These are phyloP conservation scores for Diuraphis noxia DNA, from an alignment of 1,140 invertebrate genomes.

Conservation along the genomic window DNA sequence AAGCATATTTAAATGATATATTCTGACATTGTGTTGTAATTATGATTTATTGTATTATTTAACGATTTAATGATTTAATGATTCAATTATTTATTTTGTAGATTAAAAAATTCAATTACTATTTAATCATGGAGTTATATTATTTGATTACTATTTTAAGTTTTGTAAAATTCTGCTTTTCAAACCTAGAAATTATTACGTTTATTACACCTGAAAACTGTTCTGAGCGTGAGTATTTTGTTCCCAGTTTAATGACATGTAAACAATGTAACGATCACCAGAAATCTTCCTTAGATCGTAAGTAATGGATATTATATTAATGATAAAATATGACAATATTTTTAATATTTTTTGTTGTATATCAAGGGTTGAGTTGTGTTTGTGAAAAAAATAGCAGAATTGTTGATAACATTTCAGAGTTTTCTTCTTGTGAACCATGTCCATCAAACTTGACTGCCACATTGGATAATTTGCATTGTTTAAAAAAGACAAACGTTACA, in stretches of 20 bases:
- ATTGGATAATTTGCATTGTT: conserved; percentile 29
- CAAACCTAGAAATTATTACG: conserved; percentile 38
- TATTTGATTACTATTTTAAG: neutral
- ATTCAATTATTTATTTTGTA: conserved; percentile 43
- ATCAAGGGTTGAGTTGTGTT: conserved; percentile 21
- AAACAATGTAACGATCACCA: neutral
- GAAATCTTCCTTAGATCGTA: conserved; percentile 31
- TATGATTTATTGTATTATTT: neutral
- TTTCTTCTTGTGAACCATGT: conserved; percentile 33
- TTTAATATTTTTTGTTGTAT: neutral
- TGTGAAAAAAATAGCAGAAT: conserved; percentile 34
- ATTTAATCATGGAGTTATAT: conserved; percentile 10
- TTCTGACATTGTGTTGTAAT: neutral
- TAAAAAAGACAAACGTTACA: neutral
- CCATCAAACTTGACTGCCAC: neutral
- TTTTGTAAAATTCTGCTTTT: neutral
- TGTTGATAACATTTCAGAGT: neutral
- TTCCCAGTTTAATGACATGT: conserved; percentile 28
- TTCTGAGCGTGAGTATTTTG: conserved; percentile 34
- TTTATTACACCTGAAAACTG: conserved; percentile 24
- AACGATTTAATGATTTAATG: conserved; percentile 14
- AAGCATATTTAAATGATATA: neutral
- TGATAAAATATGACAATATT: neutral
- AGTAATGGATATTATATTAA: neutral
- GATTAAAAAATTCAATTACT: conserved; percentile 16